phyloP scores from a whole-genome alignment of 2,113 vertebrate species.

The Panthera uncia region DNA sequence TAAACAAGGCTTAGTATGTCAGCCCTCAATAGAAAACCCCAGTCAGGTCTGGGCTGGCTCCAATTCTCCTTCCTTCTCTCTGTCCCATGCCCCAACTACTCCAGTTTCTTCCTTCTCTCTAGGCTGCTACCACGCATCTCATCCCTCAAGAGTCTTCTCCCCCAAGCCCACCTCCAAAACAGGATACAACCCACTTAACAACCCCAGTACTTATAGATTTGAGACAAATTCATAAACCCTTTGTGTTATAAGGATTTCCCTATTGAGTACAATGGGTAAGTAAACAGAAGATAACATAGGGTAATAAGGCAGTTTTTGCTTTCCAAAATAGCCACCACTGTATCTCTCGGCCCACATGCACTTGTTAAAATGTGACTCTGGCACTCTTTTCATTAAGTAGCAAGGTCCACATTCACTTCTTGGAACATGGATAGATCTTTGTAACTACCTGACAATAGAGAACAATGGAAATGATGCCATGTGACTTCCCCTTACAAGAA shows the following conservation, averaged over 20 bases:
- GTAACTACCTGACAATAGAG: neutral
- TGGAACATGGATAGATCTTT: neutral
- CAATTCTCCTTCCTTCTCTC: neutral
- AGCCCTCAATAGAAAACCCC: neutral
- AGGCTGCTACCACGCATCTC: neutral
- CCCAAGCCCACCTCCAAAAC: neutral
- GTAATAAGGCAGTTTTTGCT: neutral
- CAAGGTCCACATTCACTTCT: neutral
- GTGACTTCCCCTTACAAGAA: neutral
- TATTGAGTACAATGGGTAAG: neutral
- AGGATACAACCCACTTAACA: neutral
- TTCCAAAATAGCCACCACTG: neutral
- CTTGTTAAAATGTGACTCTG: neutral
- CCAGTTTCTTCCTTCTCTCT: neutral
- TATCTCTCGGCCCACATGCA: neutral
- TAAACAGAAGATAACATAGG: neutral
- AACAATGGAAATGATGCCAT: neutral
- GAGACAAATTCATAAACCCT: neutral
- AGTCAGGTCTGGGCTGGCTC: neutral
- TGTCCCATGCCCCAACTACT: neutral
- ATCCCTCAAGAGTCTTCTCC: neutral
- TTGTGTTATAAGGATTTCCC: neutral
- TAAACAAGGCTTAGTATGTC: slow-evolving; percentile 46
- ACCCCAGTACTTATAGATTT: neutral
- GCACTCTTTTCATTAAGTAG: neutral